Evolutionary conservation across 2,888 invertebrate genomes (phyloP).

Genomic region (Noctua comes): DNA sequence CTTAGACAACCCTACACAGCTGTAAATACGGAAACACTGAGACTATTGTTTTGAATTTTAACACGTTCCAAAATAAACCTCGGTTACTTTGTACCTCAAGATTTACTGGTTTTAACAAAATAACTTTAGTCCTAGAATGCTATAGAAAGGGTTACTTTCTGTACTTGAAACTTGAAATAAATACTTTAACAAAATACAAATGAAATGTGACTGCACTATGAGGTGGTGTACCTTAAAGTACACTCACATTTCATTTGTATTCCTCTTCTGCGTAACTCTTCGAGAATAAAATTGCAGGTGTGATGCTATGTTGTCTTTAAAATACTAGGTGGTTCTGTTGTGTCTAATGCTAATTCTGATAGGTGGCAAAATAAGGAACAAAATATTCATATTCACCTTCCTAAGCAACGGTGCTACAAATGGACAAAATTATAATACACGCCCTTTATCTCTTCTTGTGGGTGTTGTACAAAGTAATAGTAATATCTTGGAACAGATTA

Average conservation of each 20-base stretch:
- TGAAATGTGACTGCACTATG: neutral
- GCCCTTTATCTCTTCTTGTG: constrained; percentile 1
- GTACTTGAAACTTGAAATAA: constrained; percentile 16
- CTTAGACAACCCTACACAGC: constrained; percentile 50
- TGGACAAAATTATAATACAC: neutral
- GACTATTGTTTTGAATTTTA: constrained; percentile 67
- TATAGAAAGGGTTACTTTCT: neutral
- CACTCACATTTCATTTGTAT: too few species aligned
- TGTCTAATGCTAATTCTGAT: neutral
- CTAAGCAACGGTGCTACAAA: neutral
- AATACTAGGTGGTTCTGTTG: neutral
- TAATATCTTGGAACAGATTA: neutral
- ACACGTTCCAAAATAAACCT: constrained; percentile 68
- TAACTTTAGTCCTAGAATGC: constrained; percentile 23
- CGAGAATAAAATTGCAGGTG: neutral
- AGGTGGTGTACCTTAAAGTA: too few species aligned
- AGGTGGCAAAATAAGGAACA: neutral
- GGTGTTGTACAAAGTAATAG: neutral
- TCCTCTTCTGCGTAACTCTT: neutral
- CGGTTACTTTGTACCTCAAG: constrained; percentile 52
- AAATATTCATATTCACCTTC: neutral
- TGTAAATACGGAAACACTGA: constrained; percentile 60
- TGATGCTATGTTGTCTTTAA: neutral
- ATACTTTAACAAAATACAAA: neutral
- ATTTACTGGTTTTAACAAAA: constrained; percentile 45